phyloP scores from a whole-genome alignment of 2,113 vertebrate species.

The Mastomys natalensis region DNA sequence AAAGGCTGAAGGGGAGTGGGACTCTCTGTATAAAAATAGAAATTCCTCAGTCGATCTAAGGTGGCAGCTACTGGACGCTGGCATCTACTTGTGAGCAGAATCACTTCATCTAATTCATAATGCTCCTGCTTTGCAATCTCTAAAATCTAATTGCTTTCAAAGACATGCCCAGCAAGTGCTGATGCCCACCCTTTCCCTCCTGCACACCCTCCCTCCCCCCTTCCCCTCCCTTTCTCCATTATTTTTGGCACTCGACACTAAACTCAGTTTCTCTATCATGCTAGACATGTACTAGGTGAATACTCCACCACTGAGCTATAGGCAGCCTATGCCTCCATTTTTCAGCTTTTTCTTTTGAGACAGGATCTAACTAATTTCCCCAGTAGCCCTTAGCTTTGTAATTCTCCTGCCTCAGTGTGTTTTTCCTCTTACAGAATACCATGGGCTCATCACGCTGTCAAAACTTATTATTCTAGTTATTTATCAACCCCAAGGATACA shows the following conservation, averaged over 20 bases:
- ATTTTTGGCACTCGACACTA: background rate
- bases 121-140: background rate
- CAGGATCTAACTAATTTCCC: background rate
- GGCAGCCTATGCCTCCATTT: background rate
- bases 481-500: background rate
- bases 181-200: background rate
- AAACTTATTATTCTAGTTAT: background rate
- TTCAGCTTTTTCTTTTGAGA: background rate
- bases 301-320: background rate
- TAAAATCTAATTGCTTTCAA: constrained; percentile 1
- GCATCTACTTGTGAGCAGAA: background rate
- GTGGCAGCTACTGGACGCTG: background rate
- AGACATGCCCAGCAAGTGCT: background rate
- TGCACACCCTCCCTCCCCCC: background rate
- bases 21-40: background rate
- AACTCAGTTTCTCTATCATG: background rate
- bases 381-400: background rate
- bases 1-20: fast-evolving
- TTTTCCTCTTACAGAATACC: background rate
- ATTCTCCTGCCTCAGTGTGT: background rate
- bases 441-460: fast-evolving
- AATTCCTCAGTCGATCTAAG: no score
- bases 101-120: background rate
- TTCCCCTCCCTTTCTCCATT: background rate
- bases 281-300: no score